phyloP scores from a whole-genome alignment of 2,888 invertebrate species.

The Isotomurus palustris region DNA sequence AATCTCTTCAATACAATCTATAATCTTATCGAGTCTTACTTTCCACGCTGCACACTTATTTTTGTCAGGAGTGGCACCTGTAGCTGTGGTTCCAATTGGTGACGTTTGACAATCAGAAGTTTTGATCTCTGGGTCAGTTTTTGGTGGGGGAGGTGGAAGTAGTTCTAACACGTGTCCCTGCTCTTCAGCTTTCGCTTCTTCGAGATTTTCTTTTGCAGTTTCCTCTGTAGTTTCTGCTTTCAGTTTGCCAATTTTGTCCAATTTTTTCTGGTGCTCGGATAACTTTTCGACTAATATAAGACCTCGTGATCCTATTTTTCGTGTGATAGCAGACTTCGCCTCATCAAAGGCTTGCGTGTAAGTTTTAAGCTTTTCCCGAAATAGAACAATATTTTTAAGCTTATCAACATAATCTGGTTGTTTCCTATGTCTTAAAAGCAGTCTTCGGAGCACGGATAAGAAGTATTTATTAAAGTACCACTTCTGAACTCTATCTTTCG shows the following conservation, averaged over 20 bases:
- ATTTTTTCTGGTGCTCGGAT: slow-evolving; percentile 3
- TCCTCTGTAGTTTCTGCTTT: neutral
- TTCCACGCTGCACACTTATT: too few relatives aligned
- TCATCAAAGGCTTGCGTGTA: slow-evolving; percentile 27
- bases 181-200: neutral
- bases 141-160: neutral
- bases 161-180: neutral
- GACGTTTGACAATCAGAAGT: too few relatives aligned
- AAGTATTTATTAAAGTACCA: slow-evolving; percentile 27
- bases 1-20: too few relatives aligned
- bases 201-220: neutral
- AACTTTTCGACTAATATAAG: slow-evolving; percentile 7
- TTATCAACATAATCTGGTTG: slow-evolving; percentile 13
- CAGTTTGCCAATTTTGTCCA: neutral
- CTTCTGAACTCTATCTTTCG: slow-evolving; percentile 25
- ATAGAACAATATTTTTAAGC: slow-evolving; percentile 8
- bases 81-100: too few relatives aligned
- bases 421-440: slow-evolving; percentile 17
- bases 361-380: slow-evolving; percentile 19
- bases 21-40: too few relatives aligned
- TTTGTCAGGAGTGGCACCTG: too few relatives aligned
- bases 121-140: too few relatives aligned
- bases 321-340: slow-evolving; percentile 22
- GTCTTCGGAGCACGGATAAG: slow-evolving; percentile 16
- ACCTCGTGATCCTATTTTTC: slow-evolving; percentile 26